Base-by-base conservation (phyloP, 2,113 vertebrate genomes). In the Macaca mulatta region DNA sequence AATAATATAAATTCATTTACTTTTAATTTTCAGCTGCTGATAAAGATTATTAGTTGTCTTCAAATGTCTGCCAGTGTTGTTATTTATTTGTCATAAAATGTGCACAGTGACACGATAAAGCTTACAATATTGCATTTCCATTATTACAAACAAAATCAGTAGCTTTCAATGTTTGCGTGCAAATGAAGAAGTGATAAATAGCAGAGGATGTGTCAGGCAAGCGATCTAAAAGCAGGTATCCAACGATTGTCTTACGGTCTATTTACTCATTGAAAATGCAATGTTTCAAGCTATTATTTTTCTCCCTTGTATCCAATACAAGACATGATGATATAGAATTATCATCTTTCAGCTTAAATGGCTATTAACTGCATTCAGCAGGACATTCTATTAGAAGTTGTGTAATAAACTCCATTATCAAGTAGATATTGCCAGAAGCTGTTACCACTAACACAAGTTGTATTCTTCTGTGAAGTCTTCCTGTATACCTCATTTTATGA, bases 271-370 rank as follows among this genome's bases (percentile, higher is more conserved):
- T 88, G 69, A 74, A 93, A 93, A 94, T 77, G 14, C 27, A 84
- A 1, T 79, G 2, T 67, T 94, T 75, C 6, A 12, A 27, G 10
- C 35, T 89, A 45, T 69, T 43, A 75, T 69, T 59, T 45, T 48
- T 17, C n/a, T 83, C 23, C 14, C 17, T 74, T 72, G 59, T 69
- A 81, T 97, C 48, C 35, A 9, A 23, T 59, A 45, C 14, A 97
- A 97, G 0, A 0, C 40, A 32, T 95, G 16, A 86, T 67, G 32
- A 50, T 18, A 82, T 30, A 23, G 38, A 97, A 92, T 90, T 50
- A 97, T 50, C 88, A 97, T 84, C 20, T 48, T 22, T 92, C 40
- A 93, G 1, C 25, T 94, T 94, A 96, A 97, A 88, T 27, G 75
- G 2, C 27, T 96, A 96, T 97, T 95, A 92, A 93, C 30, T 89